Evolutionary conservation across 2,888 invertebrate species (phyloP), one percentile per base, ranked within the genome.

Genomic region (Leucoma salicis): DNA sequence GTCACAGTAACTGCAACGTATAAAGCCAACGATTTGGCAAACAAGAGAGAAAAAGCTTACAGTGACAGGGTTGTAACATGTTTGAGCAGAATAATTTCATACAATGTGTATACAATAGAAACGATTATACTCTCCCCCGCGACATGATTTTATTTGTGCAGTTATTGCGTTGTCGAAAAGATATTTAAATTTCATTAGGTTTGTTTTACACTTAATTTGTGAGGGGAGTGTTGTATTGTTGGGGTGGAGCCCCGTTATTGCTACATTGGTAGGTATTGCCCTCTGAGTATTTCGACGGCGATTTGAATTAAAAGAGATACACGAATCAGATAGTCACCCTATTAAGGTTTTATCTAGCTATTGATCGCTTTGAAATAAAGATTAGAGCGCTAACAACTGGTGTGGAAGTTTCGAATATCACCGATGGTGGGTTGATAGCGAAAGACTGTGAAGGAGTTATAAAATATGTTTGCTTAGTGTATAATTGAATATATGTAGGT

Each of bases 181-280:
- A 88, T 88, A 88, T 89, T 88, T 88, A 88, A 88, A 89, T 89
- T 88, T 86, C 87, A 88, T 89, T 89, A 86, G 89, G 88, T 88
- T 89, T 89, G 88, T 89, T 89, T 89, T 89, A 88, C 89, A 89
- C 87, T 89, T 89, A 88, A 89, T 88, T 89, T 89, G 86, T 74
- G 83, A 85, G 82, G 87, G 87, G 86, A 69, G 74, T 75, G 72
- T 68, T 70, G 69, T 76, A 81, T 68, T 70, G 76, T 59, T 66
- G 74, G 87, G 86, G 86, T 80, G 85, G 85, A 66, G 80, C 73
- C 59, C 68, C 58, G 70, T 77, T 80, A 78, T 78, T 77, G 77
- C 76, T 70, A 66, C 71, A 74, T 78, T 81, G 70, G 66, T n/a
- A n/a, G n/a, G n/a, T 78, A 77, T 75, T 74, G 73, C 79, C 82